These are phyloP conservation scores for Melipona bicolor DNA, from an alignment of 2,888 invertebrate species.

Conservation along the genomic window DNA sequence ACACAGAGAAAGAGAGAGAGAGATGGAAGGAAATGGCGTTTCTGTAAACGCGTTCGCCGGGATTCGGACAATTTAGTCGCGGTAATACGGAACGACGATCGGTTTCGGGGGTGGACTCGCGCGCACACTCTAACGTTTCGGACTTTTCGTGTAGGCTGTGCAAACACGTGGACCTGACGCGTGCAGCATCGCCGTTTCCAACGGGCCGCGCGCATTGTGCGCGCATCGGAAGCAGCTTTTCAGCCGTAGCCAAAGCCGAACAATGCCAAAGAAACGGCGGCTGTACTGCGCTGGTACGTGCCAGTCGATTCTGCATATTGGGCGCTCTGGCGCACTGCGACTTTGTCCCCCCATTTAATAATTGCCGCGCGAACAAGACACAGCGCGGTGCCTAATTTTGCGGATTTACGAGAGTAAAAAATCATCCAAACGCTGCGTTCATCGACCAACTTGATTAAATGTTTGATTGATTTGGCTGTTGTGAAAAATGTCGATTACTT, in stretches of 20 bases:
- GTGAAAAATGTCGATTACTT: not conserved
- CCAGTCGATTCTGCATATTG: constrained; percentile 8
- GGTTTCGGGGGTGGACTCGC: constrained; percentile 10
- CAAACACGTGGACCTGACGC: constrained; percentile 45
- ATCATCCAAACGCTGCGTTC: no score
- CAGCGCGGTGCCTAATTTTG: no score
- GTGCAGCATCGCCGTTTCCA: constrained; percentile 30
- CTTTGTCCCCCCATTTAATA: no score
- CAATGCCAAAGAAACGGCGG: constrained; percentile 68
- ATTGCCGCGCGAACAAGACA: no score
- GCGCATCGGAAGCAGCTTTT: constrained; percentile 67
- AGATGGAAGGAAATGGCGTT: constrained; percentile 14
- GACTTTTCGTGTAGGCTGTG: constrained; percentile 32
- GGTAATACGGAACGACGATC: constrained; percentile 53
- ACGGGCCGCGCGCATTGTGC: constrained; percentile 54
- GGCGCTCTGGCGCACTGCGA: constrained; percentile 15
- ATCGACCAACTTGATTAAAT: no score
- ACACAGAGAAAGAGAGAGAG: not conserved
- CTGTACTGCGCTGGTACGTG: constrained; percentile 13
- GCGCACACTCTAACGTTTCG: constrained; percentile 21
- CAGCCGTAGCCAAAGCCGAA: constrained; percentile 60
- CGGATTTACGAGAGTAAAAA: no score
- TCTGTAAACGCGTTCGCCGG: constrained; percentile 11
- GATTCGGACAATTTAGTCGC: constrained; percentile 59
- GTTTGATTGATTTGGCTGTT: no score